A percentile compares a stretch with the other conserved stretches of the same genome.
Evolutionary conservation across 2,888 invertebrate species (phyloP).

Genomic region (Drosophila pullipes): DNA sequence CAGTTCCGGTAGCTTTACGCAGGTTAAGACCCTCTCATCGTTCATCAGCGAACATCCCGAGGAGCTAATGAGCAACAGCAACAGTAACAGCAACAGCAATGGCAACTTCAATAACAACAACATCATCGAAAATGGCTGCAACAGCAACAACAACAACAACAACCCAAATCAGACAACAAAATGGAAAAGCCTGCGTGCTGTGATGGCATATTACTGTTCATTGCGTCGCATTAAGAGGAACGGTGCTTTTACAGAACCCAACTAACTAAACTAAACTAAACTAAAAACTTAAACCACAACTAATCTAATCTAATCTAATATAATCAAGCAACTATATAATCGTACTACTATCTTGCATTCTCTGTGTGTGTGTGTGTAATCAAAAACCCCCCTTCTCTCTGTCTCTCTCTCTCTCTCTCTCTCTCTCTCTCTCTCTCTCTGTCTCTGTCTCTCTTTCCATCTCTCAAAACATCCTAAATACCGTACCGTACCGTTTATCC

Average conservation of each 20-base stretch:
- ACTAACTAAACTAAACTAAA: constrained; percentile 27
- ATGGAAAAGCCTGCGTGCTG: constrained; percentile 94
- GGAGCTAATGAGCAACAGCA: constrained; percentile 48
- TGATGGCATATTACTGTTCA: constrained; percentile 95
- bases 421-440: not conserved
- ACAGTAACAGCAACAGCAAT: constrained; percentile 12
- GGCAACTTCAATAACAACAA: constrained; percentile 10
- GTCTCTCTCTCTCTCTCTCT: not conserved
- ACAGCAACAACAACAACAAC: constrained; percentile 6
- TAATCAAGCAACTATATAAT: constrained; percentile 55
- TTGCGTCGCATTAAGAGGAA: constrained; percentile 96
- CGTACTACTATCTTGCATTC: constrained; percentile 53
- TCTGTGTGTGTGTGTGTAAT: constrained; percentile 42
- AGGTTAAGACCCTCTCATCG: constrained; percentile 72
- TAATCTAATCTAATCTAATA: constrained; percentile 12
- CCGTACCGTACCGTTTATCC: constrained; percentile 10
- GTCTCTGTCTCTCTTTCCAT: not conserved
- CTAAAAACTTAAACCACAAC: constrained; percentile 13
- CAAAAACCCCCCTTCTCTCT: constrained; percentile 2
- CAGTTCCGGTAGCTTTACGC: constrained; percentile 61
- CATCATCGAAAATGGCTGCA: constrained; percentile 10
- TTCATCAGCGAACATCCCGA: constrained; percentile 75
- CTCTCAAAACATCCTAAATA: constrained; percentile 4
- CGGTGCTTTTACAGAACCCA: constrained; percentile 81
- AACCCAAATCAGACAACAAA: constrained; percentile 87